A percentile compares a stretch with the other conserved stretches of the same genome.
These are phyloP conservation scores for Siniperca scherzeri DNA, from an alignment of 2,797 vertebrate species.

Conservation along the genomic window DNA sequence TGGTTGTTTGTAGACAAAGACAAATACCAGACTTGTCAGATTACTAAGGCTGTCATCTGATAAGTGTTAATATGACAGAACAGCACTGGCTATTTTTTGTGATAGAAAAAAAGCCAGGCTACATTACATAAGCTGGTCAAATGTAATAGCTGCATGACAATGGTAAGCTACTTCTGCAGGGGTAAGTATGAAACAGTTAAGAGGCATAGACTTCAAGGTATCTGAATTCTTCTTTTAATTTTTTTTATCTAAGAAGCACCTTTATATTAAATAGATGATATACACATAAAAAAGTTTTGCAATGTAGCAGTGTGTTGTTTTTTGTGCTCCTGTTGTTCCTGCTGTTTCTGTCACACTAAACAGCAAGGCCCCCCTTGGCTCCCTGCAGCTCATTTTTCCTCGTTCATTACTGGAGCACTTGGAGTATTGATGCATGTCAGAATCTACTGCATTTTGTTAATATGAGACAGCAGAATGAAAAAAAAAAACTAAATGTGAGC, in stretches of 20 bases:
- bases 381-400: constrained; percentile 54
- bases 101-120: neutral
- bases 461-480: constrained; percentile 37
- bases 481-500: constrained; percentile 33
- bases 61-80: constrained; percentile 13
- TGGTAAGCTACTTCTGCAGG: neutral
- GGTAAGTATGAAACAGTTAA: neutral
- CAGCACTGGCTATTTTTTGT: neutral
- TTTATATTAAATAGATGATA: constrained; percentile 31
- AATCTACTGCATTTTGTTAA: constrained; percentile 60
- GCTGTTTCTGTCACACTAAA: constrained; percentile 32
- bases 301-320: constrained; percentile 14
- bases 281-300: neutral
- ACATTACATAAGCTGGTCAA: neutral
- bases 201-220: neutral
- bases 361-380: constrained; percentile 42
- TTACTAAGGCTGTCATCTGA: constrained; percentile 39
- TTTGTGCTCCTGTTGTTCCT: constrained; percentile 23
- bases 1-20: constrained; percentile 27
- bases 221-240: constrained; percentile 23
- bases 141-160: constrained; percentile 3
- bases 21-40: constrained; percentile 29
- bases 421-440: constrained; percentile 65
- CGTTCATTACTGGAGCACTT: constrained; percentile 30
- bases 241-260: constrained; percentile 16